Evolutionary conservation across 1,140 invertebrate genomes (phyloP), one percentile per base, ranked within the genome.

Genomic region (Aphelenchoides fujianensis): DNA sequence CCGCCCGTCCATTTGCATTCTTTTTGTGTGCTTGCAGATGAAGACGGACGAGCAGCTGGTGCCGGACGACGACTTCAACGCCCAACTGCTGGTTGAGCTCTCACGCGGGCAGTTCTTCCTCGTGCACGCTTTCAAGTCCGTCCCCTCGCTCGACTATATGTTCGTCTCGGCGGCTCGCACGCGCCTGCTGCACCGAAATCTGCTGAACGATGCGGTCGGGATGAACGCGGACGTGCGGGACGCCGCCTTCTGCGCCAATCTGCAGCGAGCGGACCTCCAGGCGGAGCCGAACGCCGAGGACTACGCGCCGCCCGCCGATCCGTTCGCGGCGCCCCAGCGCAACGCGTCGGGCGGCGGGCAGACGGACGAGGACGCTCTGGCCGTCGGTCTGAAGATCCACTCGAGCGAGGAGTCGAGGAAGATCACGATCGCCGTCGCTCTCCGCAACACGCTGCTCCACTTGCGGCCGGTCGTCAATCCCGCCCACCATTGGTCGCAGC

Each of bases 381-480:
- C 76, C 2, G 27, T 80, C 32, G 71, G 71, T 31, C 16, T 79
- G 30, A 81, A 83, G 53, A 74, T 81, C 2, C 66, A 72, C 19
- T 36, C 35, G 7, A 71, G 19, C 23, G 48, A 23, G 23, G 19
- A 27, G 30, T 23, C 68, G 19, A 32, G 73, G 73, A 52, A 79
- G 35, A 76, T 82, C 36, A 48, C 73, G 1, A 5, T 79, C 31
- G 77, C 80, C 19, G 32, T 82, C 52, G 71, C 71, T 3, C 34
- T 80, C 2, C 68, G 80, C 36, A 79, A 79, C 52, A 68, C 78
- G 9, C 34, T 76, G 3, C 23, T 77, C 5, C 78, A 80, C 19
- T 41, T 80, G n/a, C 63, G 48, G n/a, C 77, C 80, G 12, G 55
- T 82, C 28, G 34, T 35, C 28, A 30, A 64, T 59, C 16, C 61